These are phyloP conservation scores for Laticauda laticaudata DNA, from an alignment of 2,113 vertebrate species.

Conservation along the genomic window DNA sequence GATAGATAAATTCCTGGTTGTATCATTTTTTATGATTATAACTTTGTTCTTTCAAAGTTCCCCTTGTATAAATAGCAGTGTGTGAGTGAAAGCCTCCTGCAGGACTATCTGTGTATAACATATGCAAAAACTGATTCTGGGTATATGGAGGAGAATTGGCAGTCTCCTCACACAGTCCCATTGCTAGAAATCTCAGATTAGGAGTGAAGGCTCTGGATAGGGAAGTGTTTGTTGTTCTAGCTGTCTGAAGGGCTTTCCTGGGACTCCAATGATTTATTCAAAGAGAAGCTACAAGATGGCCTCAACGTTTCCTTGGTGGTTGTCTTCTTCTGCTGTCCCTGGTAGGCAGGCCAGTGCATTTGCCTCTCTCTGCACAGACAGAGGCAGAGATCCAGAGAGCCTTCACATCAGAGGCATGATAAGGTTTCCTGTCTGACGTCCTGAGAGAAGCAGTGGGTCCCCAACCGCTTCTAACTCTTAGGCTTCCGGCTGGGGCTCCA, in stretches of 20 bases:
- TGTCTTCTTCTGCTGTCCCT: not conserved
- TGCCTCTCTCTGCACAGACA: slow-evolving; percentile 1
- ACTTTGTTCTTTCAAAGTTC: not conserved
- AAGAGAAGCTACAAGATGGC: slow-evolving; percentile 14
- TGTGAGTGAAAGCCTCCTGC: accelerated
- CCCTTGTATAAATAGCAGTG: not conserved
- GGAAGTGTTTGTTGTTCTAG: not conserved
- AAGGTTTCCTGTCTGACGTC: slow-evolving; percentile 74
- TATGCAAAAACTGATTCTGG: accelerated
- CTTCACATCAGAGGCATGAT: slow-evolving; percentile 23
- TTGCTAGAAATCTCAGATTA: not conserved
- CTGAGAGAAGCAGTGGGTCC: slow-evolving; percentile 66
- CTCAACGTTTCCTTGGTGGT: not conserved
- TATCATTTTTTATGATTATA: not conserved
- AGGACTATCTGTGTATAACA: no score
- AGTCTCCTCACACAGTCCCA: not conserved
- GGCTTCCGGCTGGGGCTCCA: slow-evolving; percentile 83
- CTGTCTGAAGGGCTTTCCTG: not conserved
- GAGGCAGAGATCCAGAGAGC: slow-evolving; percentile 41
- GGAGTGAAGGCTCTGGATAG: not conserved
- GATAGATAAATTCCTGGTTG: not conserved
- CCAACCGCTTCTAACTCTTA: slow-evolving; percentile 78
- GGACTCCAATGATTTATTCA: not conserved
- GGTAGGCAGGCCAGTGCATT: not conserved
- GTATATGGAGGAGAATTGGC: not conserved